Conservation (phyloP, 2,113 vertebrate genomes). For the Anas platyrhynchos region DNA sequence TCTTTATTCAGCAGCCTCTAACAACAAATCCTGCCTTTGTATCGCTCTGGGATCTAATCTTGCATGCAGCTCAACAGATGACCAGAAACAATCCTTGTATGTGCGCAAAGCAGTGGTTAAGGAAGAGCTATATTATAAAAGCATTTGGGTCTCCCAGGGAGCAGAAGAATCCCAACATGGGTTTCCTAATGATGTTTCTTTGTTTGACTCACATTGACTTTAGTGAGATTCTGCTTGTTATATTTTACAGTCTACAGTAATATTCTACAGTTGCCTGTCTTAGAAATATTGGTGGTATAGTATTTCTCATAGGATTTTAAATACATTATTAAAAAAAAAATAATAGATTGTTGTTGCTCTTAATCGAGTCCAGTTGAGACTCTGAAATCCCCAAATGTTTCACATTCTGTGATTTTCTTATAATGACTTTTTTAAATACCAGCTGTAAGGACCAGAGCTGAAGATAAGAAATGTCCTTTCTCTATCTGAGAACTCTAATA, state of each 20-base stretch:
- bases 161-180: neutral
- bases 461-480: neutral
- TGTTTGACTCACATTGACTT: neutral
- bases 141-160: neutral
- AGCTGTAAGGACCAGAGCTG: neutral
- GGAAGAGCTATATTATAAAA: neutral
- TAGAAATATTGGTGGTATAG: neutral
- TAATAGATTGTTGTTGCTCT: neutral
- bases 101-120: neutral
- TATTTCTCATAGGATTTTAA: neutral
- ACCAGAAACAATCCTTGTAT: neutral
- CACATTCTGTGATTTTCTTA: neutral
- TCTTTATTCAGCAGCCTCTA: neutral
- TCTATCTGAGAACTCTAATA: neutral
- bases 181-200: neutral
- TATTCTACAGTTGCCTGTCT: neutral
- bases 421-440: neutral
- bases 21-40: neutral
- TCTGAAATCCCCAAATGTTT: neutral
- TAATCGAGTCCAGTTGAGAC: neutral
- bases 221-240: neutral
- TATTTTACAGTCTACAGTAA: neutral
- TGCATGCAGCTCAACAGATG: neutral
- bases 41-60: neutral
- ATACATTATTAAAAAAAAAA: neutral